These are phyloP conservation scores for Rhodinocichla rosea DNA, from an alignment of 2,113 vertebrate species.

Conservation along the genomic window DNA sequence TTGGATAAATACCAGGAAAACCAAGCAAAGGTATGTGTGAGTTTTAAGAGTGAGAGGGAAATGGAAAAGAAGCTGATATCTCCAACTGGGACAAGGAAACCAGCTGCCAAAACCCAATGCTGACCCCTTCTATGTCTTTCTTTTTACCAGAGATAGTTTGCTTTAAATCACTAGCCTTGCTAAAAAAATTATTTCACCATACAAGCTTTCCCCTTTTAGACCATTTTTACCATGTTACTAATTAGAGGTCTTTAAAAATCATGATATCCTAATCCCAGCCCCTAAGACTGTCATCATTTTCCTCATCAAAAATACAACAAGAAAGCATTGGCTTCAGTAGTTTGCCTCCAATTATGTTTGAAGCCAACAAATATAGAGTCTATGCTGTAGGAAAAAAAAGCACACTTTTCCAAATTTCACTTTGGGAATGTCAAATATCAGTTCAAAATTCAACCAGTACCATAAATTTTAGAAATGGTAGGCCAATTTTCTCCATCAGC, in stretches of 20 bases:
- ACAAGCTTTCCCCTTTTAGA: background rate
- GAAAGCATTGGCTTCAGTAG: background rate
- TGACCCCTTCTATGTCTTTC: background rate
- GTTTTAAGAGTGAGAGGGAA: background rate
- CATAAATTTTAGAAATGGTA: background rate
- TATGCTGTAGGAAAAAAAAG: background rate
- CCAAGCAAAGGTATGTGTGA: background rate
- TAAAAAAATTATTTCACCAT: background rate
- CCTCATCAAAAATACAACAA: background rate
- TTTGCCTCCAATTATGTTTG: background rate
- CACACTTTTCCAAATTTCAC: background rate
- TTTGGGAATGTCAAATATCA: conserved; percentile 1
- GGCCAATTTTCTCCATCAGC: background rate
- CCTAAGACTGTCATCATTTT: background rate
- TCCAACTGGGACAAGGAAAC: background rate
- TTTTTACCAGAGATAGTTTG: background rate
- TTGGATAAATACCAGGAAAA: background rate
- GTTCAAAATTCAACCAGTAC: background rate
- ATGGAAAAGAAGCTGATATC: background rate
- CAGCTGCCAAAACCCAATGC: background rate
- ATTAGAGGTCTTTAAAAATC: background rate
- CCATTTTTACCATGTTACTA: background rate
- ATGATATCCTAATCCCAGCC: background rate
- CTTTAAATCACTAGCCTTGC: background rate
- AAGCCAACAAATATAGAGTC: conserved; percentile 20